Evolutionary conservation across 2,797 vertebrate genomes (phyloP), one percentile per base, ranked within the genome.

Genomic region (Tokudaia muenninki): DNA sequence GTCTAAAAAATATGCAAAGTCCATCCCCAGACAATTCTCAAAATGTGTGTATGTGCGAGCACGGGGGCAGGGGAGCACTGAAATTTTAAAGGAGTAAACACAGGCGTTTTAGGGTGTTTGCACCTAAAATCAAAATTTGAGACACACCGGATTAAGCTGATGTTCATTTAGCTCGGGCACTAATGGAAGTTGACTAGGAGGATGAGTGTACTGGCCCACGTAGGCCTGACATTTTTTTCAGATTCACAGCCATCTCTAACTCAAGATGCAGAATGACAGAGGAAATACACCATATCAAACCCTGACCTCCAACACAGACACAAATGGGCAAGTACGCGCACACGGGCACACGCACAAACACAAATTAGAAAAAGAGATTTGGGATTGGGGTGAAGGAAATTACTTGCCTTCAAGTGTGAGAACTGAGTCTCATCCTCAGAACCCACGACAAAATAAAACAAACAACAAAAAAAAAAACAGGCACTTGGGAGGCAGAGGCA

Each of bases 61-160:
- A 16, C 24, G 26, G 41, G 34, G 13, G 8, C 1, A 19, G 70
- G 70, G n/a, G 34, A 19, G 7, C 3, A 1, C 41, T 80, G 70
- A 95, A 89, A 82, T 89, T 13, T 6, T 59, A 74, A 50, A 70
- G 83, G 75, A 84, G 34, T 92, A 81, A 93, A 89, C 12, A 31
- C 52, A 59, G 79, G 29, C 29, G 6, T 11, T 78, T 77, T 89
- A 80, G 19, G 41, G 3, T 83, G 57, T 86, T 91, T 90, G 9
- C 47, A n/a, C 95, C 94, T 97, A 70, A 91, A 90, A 74, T n/a
- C 3, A 79, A 91, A 93, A 70, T 11, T 70, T 87, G 91, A 87
- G 72, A 75, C 41, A 11, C 1, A 3, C 37, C 47, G 16, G 29
- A 5, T 34, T 77, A 37, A 44, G 59, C 26, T 81, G 92, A 37